These are phyloP conservation scores for Zapus hudsonius DNA, from an alignment of 2,113 vertebrate genomes.

Conservation along the genomic window DNA sequence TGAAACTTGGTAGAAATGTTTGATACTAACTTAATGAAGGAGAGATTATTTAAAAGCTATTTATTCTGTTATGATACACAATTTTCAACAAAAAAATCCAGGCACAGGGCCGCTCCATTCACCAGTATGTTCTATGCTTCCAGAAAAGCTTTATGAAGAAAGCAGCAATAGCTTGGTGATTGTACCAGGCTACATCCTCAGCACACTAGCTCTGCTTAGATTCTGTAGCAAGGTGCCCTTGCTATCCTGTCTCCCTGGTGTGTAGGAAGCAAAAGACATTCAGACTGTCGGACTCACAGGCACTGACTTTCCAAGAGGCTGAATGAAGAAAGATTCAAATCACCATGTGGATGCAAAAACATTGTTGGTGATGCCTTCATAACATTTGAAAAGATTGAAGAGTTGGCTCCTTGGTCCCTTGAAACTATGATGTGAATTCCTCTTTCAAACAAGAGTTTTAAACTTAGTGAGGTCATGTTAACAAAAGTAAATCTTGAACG, in stretches of 20 bases:
- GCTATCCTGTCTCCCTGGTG: not conserved
- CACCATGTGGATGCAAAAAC: not conserved
- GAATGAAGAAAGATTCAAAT: not conserved
- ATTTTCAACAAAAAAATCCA: not conserved
- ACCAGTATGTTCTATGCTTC: not conserved
- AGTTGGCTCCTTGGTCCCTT: not conserved
- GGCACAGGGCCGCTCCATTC: not conserved
- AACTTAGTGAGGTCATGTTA: not conserved
- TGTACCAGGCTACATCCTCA: not conserved
- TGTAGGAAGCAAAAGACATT: not conserved
- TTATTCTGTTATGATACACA: not conserved
- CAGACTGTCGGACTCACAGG: not conserved
- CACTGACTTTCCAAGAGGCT: not conserved
- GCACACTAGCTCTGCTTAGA: not conserved
- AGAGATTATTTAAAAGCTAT: not conserved
- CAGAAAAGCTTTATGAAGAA: not conserved
- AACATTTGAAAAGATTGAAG: slow-evolving; percentile 18
- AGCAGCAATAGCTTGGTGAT: not conserved
- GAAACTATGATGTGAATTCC: slow-evolving; percentile 27
- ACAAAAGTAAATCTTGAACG: not conserved
- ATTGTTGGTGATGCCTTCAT: not conserved
- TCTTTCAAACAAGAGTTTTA: not conserved
- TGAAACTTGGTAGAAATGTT: not conserved
- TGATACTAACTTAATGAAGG: not conserved
- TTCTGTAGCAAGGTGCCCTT: not conserved